Base-by-base conservation (phyloP, 2,113 vertebrate genomes). In the Upupa epops region DNA sequence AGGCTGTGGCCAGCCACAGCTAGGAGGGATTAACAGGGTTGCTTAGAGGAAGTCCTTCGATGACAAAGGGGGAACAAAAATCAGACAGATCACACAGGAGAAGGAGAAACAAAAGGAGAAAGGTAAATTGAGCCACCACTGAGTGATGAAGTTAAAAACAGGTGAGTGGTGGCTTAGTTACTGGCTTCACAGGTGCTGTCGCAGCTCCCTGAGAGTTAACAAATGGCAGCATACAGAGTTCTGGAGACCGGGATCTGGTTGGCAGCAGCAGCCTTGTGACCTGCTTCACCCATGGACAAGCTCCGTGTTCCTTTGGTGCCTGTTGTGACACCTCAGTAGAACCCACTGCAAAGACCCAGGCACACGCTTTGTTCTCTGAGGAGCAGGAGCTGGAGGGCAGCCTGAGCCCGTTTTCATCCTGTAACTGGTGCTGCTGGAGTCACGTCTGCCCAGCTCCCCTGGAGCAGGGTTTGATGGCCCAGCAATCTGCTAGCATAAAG, bases 181-280 rank as follows among this genome's bases (percentile, higher is more conserved):
- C 17, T 74, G 46, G 14, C 36, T n/a, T 78, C 9, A 21, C 0
- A 1, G 17, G n/a, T n/a, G n/a, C n/a, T n/a, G n/a, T n/a, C n/a
- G 17, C 17, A 55, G 34, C 7, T 22, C 51, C 37, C 14, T 81
- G 73, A 77, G 65, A 54, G 19, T 37, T 46, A 70, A 6, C 34
- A 61, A 42, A 45, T 0, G 0, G 34, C 34, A 40, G 4, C 3
- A 11, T 5, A 19, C 17, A 42, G 46, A 86, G n/a, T n/a, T 59
- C 34, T 78, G 34, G 61, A 58, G 24, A 37, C 13, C 21, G 0
- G 0, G 22, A 19, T 3, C 59, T 45, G 54, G 5, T 36, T 83
- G 55, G 28, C 13, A 75, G 29, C 16, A 76, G 31, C 66, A 82
- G 18, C 24, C 12, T 37, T 0, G 1, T 22, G 24, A 42, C 48